A percentile compares a stretch with the other conserved stretches of the same genome.
phyloP scores from a whole-genome alignment of 2,113 vertebrate species.

The Podarcis raffonei region DNA sequence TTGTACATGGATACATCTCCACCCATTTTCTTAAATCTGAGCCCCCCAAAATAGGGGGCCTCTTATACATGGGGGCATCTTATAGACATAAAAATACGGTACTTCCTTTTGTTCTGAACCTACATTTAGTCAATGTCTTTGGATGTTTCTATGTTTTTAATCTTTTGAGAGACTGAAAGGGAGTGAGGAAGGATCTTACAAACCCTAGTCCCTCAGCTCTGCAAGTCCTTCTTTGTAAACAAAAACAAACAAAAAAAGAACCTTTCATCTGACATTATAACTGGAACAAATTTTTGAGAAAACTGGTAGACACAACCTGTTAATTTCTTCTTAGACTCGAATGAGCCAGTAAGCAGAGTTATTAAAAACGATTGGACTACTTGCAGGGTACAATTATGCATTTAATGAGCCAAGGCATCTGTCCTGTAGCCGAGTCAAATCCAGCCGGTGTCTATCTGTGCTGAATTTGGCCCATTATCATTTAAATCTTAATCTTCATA shows the following conservation, averaged over 20 bases:
- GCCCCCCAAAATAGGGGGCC: no score
- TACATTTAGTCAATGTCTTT: neutral
- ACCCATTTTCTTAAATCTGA: no score
- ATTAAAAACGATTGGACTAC: neutral
- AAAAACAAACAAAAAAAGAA: neutral
- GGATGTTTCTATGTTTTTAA: neutral
- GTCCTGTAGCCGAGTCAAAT: neutral
- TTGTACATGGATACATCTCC: no score
- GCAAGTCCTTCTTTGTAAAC: neutral
- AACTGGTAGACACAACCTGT: neutral
- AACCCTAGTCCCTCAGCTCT: neutral
- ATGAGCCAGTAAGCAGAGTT: neutral
- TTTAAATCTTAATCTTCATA: slow-evolving; percentile 51
- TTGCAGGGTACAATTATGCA: neutral
- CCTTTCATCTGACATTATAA: neutral
- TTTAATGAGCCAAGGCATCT: neutral
- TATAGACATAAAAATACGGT: neutral
- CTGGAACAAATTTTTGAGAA: neutral
- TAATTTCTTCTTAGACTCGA: neutral
- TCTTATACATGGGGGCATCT: no score
- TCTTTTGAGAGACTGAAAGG: neutral
- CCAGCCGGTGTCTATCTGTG: neutral
- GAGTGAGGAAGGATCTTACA: neutral
- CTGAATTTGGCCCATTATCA: slow-evolving; percentile 32
- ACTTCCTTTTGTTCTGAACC: neutral